A percentile compares a stretch with the other conserved stretches of the same genome.
phyloP scores from a whole-genome alignment of 2,888 invertebrate genomes.

The Aphodius granarius region DNA sequence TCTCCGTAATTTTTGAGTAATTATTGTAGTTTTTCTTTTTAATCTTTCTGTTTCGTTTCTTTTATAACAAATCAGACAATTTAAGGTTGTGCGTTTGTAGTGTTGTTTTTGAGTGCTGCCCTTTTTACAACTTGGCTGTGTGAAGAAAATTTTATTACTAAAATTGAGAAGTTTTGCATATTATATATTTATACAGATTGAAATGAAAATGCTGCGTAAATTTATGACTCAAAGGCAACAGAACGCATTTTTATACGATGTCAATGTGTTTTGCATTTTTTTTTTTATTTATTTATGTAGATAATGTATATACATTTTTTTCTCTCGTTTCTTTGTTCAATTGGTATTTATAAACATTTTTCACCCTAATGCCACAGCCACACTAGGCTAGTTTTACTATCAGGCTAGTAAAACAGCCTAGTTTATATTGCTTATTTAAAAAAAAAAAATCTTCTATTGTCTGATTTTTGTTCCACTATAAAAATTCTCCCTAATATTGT shows the following conservation, averaged over 20 bases:
- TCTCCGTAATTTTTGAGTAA: background rate
- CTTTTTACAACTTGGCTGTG: background rate
- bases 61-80: background rate
- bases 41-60: background rate
- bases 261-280: background rate
- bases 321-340: no score
- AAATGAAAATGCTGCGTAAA: no score
- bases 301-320: background rate
- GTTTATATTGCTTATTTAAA: background rate
- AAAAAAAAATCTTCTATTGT: background rate
- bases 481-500: background rate
- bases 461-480: no score
- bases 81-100: background rate
- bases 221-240: no score
- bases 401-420: no score
- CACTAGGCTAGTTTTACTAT: no score
- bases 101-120: background rate
- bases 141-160: background rate
- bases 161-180: background rate
- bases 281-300: background rate
- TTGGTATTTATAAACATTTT: no score
- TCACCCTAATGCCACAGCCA: no score
- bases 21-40: background rate
- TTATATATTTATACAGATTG: background rate
- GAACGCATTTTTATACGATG: no score